Conservation (phyloP, 1,140 invertebrate genomes). For the Ceratosolen fusciceps region DNA sequence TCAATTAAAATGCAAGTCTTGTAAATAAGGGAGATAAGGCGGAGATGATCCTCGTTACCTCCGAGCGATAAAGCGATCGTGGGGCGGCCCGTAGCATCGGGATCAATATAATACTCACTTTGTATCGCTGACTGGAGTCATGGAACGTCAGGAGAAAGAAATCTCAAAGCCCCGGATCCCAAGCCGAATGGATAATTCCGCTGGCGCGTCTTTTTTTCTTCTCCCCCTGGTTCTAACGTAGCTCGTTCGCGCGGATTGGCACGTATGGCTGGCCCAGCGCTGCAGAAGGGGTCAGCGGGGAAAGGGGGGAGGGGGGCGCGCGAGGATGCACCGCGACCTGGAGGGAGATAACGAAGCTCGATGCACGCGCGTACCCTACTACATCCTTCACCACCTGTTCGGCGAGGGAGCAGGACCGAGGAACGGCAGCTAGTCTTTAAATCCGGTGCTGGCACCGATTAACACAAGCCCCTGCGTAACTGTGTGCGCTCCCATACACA, state of each 20-base stretch:
- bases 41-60: no score
- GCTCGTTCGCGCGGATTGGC: background rate
- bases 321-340: background rate
- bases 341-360: background rate
- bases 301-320: background rate
- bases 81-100: no score
- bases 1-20: no score
- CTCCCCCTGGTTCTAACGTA: background rate
- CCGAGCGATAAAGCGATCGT: no score
- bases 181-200: constrained; percentile 1
- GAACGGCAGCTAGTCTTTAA: background rate
- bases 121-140: constrained; percentile 40
- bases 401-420: background rate
- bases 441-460: background rate
- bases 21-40: no score
- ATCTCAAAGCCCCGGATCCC: constrained; percentile 20
- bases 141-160: constrained; percentile 38
- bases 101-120: constrained; percentile 42
- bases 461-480: background rate
- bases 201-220: background rate
- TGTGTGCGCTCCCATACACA: background rate
- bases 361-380: background rate
- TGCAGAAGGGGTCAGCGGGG: background rate
- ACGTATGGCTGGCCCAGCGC: background rate
- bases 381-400: constrained; percentile 33